phyloP scores from a whole-genome alignment of 2,888 invertebrate species.

The Drosophila anceps region DNA sequence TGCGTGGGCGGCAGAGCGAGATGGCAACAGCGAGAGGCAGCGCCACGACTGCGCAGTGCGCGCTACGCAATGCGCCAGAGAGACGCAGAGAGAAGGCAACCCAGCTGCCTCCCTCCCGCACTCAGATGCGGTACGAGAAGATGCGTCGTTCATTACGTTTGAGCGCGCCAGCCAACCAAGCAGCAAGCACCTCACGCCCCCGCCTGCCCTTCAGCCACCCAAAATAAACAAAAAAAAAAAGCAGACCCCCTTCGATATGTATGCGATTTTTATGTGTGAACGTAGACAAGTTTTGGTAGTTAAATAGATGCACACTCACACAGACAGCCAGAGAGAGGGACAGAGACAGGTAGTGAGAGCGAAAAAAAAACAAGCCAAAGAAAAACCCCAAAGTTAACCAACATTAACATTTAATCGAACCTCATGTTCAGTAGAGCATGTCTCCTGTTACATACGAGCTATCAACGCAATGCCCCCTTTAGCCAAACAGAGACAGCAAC shows the following conservation, averaged over 20 bases:
- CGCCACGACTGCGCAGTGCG: constrained; percentile 36
- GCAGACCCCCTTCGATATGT: constrained; percentile 54
- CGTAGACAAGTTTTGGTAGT: constrained; percentile 82
- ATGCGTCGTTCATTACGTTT: constrained; percentile 74
- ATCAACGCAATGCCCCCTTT: constrained; percentile 54
- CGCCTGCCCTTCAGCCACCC: constrained; percentile 9
- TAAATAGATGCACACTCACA: constrained; percentile 76
- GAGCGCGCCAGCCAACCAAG: constrained; percentile 76
- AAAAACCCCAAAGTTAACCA: constrained; percentile 84
- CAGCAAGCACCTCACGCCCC: constrained; percentile 49
- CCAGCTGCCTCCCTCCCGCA: not conserved
- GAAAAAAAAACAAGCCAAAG: constrained; percentile 59
- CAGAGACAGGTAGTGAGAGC: constrained; percentile 10
- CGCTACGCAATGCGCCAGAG: constrained; percentile 44
- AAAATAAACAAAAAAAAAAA: constrained; percentile 23
- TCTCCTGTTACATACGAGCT: constrained; percentile 83
- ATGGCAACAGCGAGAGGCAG: constrained; percentile 23
- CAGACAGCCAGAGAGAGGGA: constrained; percentile 7
- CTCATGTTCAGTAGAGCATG: constrained; percentile 85
- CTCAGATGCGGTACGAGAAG: constrained; percentile 39
- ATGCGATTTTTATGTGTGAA: constrained; percentile 79
- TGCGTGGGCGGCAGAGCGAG: constrained; percentile 50
- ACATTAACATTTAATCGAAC: constrained; percentile 85
- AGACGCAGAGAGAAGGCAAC: constrained; percentile 20
- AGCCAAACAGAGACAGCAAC: constrained; percentile 34